A percentile compares a stretch with the other conserved stretches of the same genome.
Evolutionary conservation across 2,113 vertebrate species (phyloP).

Genomic region (Anseranas semipalmata): DNA sequence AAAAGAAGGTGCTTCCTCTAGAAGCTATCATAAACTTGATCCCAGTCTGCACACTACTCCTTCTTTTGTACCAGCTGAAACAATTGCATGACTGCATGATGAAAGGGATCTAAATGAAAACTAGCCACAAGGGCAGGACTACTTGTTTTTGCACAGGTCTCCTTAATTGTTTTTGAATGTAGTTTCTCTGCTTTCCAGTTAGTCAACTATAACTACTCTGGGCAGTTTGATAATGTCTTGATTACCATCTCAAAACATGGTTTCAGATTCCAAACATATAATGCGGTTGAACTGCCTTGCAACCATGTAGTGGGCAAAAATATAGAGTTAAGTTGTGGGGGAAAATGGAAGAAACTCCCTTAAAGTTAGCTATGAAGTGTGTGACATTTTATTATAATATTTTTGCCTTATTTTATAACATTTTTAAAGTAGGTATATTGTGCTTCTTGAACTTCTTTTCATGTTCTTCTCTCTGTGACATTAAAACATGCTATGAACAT

Average conservation of each 20-base stretch:
- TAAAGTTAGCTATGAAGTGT: neutral
- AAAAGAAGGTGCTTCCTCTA: neutral
- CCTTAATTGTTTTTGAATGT: neutral
- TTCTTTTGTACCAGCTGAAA: neutral
- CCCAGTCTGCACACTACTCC: neutral
- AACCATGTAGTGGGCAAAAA: neutral
- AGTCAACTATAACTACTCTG: neutral
- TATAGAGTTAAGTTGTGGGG: neutral
- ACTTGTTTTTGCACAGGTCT: neutral
- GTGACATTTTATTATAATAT: neutral
- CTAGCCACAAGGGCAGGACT: neutral
- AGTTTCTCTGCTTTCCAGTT: neutral
- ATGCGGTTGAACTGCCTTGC: neutral
- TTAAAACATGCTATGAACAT: neutral
- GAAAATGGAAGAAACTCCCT: neutral
- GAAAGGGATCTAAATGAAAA: neutral
- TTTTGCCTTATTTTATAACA: neutral
- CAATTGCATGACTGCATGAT: neutral
- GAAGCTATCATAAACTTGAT: neutral
- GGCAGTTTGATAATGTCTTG: neutral
- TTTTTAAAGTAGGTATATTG: neutral
- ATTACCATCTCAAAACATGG: neutral
- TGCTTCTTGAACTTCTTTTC: neutral
- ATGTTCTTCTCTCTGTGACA: neutral
- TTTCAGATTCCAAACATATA: neutral